Conservation (phyloP, 1,140 invertebrate species). For the Bombus balteatus region DNA sequence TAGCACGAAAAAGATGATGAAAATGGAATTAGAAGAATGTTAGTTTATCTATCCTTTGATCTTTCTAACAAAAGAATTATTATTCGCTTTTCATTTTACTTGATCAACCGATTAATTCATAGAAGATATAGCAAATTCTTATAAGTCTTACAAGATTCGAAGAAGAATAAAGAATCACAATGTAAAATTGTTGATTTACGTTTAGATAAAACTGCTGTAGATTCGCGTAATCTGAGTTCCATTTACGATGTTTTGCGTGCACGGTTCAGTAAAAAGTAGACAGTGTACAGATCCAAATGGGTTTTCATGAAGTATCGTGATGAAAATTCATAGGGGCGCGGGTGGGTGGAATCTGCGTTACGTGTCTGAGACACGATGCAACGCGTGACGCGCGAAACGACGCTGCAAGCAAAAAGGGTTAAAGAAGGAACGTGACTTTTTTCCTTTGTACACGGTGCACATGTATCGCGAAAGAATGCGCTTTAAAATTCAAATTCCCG, state of each 20-base stretch:
- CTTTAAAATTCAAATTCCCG: constrained; percentile 30
- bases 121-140: too few species aligned
- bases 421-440: constrained; percentile 29
- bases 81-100: too few species aligned
- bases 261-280: too few species aligned
- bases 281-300: background rate
- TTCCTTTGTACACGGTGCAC: background rate
- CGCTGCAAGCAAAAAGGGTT: constrained; percentile 10
- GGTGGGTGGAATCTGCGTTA: constrained; percentile 1
- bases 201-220: background rate
- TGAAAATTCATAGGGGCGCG: constrained; percentile 32
- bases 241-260: background rate
- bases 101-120: too few species aligned
- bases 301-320: background rate
- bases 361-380: constrained; percentile 6
- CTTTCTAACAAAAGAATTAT: too few species aligned
- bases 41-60: too few species aligned
- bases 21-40: too few species aligned
- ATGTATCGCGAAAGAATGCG: constrained; percentile 4
- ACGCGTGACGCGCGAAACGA: constrained; percentile 16
- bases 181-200: background rate
- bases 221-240: background rate
- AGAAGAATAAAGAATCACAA: background rate
- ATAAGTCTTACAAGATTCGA: too few species aligned
- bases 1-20: background rate